Evolutionary conservation across 2,113 vertebrate species (phyloP).

Genomic region (Balaenoptera acutorostrata): DNA sequence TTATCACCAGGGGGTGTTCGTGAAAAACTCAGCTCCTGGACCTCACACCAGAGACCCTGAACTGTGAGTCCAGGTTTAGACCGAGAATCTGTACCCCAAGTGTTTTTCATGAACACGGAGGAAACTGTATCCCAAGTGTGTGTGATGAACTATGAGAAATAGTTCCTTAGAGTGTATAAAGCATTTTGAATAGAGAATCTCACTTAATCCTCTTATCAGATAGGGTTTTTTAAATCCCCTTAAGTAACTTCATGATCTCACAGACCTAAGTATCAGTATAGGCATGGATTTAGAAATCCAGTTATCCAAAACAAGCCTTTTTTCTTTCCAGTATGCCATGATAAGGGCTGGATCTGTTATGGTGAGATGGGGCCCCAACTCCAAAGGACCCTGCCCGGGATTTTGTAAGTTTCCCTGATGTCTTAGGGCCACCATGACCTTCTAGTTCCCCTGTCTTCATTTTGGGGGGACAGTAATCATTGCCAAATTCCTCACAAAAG

Average conservation of each 20-base stretch:
- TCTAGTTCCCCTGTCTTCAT: not conserved
- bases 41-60: not conserved
- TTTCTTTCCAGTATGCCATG: not conserved
- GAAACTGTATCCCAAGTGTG: not conserved
- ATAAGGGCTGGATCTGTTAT: not conserved
- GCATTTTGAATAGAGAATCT: slow-evolving; percentile 30
- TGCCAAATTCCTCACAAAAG: not conserved
- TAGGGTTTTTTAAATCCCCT: not conserved
- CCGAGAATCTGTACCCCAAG: not conserved
- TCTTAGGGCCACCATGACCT: not conserved
- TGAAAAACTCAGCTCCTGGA: not conserved
- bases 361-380: not conserved
- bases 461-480: not conserved
- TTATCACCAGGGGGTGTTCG: not conserved
- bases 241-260: slow-evolving; percentile 30
- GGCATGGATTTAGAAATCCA: not conserved
- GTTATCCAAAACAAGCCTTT: not conserved
- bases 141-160: not conserved
- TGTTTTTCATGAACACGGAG: not conserved
- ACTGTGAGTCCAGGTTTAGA: not conserved
- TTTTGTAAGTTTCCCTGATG: not conserved
- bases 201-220: slow-evolving; percentile 38
- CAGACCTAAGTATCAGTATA: not conserved
- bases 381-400: not conserved
- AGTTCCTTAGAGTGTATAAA: not conserved